phyloP scores from a whole-genome alignment of 1,140 invertebrate genomes.

The Diorhabda sublineata region DNA sequence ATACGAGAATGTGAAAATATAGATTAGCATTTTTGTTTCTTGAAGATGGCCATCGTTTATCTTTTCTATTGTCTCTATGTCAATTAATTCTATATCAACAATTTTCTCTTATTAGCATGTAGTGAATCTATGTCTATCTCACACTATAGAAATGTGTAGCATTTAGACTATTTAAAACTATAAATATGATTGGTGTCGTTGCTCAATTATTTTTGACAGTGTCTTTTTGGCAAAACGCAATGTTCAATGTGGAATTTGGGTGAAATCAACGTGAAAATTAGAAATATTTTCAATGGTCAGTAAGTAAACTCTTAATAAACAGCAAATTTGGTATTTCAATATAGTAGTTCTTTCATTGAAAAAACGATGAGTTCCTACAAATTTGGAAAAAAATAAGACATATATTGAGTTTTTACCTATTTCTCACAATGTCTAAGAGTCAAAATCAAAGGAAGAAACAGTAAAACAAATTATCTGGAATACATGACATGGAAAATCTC shows the following conservation, averaged over 20 bases:
- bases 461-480: too few species aligned
- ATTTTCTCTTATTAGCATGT: slow-evolving; percentile 32
- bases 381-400: too few species aligned
- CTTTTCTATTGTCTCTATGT: slow-evolving; percentile 33
- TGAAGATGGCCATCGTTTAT: slow-evolving; percentile 12
- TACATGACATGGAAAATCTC: too few species aligned
- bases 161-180: slow-evolving; percentile 38
- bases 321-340: too few species aligned
- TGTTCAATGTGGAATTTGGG: slow-evolving; percentile 45
- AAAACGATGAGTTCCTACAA: too few species aligned
- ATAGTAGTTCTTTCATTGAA: too few species aligned
- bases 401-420: too few species aligned
- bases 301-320: not conserved
- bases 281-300: not conserved
- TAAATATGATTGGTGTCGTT: slow-evolving; percentile 46
- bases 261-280: slow-evolving; percentile 39
- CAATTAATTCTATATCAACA: slow-evolving; percentile 40
- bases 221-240: slow-evolving; percentile 46
- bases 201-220: slow-evolving; percentile 39
- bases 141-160: slow-evolving; percentile 31
- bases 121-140: slow-evolving; percentile 36
- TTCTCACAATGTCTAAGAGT: too few species aligned
- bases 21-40: not conserved
- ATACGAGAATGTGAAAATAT: not conserved
- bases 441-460: too few species aligned